These are phyloP conservation scores for Mythimna vitellina DNA, from an alignment of 2,888 invertebrate genomes.

Conservation along the genomic window DNA sequence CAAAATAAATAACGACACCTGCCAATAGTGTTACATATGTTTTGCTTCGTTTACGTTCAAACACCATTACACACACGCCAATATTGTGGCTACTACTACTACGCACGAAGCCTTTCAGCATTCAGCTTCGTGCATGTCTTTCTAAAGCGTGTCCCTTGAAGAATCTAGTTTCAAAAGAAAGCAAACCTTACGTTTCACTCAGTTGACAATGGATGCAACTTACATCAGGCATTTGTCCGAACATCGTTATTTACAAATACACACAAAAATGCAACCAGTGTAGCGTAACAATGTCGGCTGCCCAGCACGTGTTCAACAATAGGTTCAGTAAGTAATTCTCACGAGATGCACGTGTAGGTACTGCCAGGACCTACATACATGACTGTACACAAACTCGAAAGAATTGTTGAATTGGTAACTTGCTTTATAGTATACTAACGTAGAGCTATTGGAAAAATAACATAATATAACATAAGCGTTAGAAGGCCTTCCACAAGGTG, in stretches of 20 bases:
- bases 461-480: neutral
- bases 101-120: too few relatives aligned
- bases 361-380: neutral
- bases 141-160: neutral
- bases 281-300: neutral
- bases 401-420: too few relatives aligned
- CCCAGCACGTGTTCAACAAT: constrained; percentile 8
- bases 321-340: neutral
- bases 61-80: too few relatives aligned
- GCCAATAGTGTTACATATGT: too few relatives aligned
- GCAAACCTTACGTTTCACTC: neutral
- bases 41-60: too few relatives aligned
- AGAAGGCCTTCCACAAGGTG: too few relatives aligned
- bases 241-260: constrained; percentile 8
- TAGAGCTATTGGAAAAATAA: neutral
- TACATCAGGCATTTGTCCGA: neutral
- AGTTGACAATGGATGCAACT: neutral
- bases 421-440: neutral
- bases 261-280: neutral
- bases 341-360: constrained; percentile 1
- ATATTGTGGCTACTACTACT: too few relatives aligned
- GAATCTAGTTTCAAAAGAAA: neutral
- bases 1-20: too few relatives aligned
- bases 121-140: too few relatives aligned
- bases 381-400: neutral